phyloP scores from a whole-genome alignment of 2,113 vertebrate species.

The Aepyceros melampus region DNA sequence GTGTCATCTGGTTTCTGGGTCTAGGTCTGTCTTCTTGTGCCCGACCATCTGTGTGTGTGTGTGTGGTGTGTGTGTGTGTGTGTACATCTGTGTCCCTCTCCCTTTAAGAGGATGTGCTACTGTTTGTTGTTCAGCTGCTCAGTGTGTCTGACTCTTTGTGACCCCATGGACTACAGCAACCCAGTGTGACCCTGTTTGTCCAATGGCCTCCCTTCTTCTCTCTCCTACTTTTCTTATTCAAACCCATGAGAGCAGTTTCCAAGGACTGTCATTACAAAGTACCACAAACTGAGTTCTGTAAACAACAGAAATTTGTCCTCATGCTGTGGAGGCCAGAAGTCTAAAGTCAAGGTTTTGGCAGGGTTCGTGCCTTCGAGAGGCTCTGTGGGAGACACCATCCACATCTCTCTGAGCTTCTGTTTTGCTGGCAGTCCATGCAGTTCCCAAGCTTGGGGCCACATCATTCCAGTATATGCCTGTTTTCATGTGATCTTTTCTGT shows the following conservation, averaged over 20 bases:
- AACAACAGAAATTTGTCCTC: not conserved
- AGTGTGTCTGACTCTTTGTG: not conserved
- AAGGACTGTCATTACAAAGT: not conserved
- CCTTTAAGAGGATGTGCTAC: not conserved
- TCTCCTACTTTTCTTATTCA: not conserved
- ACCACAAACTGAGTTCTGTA: accelerated
- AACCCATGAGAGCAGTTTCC: not conserved
- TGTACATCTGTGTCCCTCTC: not conserved
- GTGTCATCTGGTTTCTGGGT: not conserved
- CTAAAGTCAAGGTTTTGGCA: not conserved
- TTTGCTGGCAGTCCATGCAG: accelerated
- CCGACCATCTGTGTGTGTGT: too few relatives aligned
- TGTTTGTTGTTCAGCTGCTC: not conserved
- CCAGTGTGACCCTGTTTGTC: not conserved
- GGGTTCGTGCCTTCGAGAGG: not conserved
- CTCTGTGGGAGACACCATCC: not conserved
- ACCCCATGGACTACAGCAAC: not conserved
- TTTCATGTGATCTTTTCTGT: not conserved
- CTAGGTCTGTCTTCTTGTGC: not conserved
- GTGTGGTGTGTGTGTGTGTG: not conserved
- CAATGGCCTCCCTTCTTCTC: not conserved
- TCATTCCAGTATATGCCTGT: not conserved
- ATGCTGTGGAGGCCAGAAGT: not conserved
- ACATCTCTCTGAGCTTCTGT: too few relatives aligned
- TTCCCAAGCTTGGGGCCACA: accelerated